A percentile compares a stretch with the other conserved stretches of the same genome.
Evolutionary conservation across 2,797 vertebrate species (phyloP).

Genomic region (Heterohyrax brucei): DNA sequence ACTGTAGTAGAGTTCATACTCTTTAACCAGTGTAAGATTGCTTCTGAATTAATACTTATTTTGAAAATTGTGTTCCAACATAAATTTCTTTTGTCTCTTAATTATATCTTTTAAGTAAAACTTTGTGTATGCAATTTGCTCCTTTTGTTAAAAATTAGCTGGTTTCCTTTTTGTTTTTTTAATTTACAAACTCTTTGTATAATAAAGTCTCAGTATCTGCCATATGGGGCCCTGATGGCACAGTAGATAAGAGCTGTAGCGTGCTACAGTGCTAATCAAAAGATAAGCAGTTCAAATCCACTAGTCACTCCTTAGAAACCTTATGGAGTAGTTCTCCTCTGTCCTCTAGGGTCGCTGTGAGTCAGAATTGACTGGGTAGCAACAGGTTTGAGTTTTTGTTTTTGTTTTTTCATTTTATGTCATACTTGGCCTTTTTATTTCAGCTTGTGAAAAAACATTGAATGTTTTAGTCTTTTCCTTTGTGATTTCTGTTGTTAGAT

Average conservation of each 20-base stretch:
- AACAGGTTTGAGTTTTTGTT: too few relatives aligned
- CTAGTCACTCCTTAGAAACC: too few relatives aligned
- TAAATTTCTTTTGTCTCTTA: conserved; percentile 26
- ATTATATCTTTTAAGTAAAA: conserved; percentile 56
- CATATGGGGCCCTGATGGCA: background rate
- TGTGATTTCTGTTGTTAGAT: conserved; percentile 48
- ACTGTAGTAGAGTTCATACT: too few relatives aligned
- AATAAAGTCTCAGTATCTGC: conserved; percentile 2
- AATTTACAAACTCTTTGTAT: background rate
- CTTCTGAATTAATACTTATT: background rate
- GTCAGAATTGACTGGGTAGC: too few relatives aligned
- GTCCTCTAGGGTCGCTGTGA: too few relatives aligned
- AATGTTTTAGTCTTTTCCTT: background rate
- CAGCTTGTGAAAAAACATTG: conserved; percentile 5
- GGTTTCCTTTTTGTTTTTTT: background rate
- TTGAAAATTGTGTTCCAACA: background rate
- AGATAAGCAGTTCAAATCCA: too few relatives aligned
- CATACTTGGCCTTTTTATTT: background rate
- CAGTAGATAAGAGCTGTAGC: too few relatives aligned
- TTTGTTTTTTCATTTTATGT: background rate
- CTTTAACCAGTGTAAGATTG: background rate
- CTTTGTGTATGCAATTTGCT: background rate
- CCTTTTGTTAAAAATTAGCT: conserved; percentile 35
- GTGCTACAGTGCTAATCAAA: too few relatives aligned
- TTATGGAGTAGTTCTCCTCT: too few relatives aligned